Percentiles rank a stretch among this genome's conserved stretches.
These are phyloP conservation scores for Thunnus thynnus DNA, from an alignment of 2,113 vertebrate species.

Conservation along the genomic window DNA sequence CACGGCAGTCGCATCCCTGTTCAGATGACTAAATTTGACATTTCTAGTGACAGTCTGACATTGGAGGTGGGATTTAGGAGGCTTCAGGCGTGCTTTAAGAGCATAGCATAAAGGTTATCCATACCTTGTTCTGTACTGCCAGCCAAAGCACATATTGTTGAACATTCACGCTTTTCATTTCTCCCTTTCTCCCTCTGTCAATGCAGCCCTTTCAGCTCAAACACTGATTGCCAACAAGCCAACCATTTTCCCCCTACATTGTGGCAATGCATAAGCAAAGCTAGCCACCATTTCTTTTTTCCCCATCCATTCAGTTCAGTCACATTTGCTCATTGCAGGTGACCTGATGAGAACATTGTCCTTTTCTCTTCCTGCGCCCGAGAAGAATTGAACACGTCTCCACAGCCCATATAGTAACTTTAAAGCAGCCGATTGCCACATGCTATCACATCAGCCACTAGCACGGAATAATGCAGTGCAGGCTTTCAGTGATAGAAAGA, in stretches of 20 bases:
- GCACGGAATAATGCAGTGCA: conserved; percentile 48
- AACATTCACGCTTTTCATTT: background rate
- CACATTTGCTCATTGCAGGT: conserved; percentile 44
- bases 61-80: conserved; percentile 21
- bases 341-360: conserved; percentile 55
- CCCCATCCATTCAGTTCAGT: background rate
- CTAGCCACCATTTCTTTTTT: background rate
- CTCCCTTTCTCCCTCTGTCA: background rate
- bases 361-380: conserved; percentile 54
- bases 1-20: background rate
- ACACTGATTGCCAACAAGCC: background rate
- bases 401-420: conserved; percentile 28
- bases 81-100: background rate
- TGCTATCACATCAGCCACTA: conserved; percentile 48
- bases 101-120: conserved; percentile 30
- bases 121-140: background rate
- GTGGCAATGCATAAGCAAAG: background rate
- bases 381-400: conserved; percentile 51
- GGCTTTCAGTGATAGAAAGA: conserved; percentile 56
- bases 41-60: conserved; percentile 16
- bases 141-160: background rate
- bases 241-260: background rate
- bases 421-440: conserved; percentile 45
- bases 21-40: conserved; percentile 22
- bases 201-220: background rate